phyloP scores from a whole-genome alignment of 2,113 vertebrate genomes.

The Nerophis ophidion region DNA sequence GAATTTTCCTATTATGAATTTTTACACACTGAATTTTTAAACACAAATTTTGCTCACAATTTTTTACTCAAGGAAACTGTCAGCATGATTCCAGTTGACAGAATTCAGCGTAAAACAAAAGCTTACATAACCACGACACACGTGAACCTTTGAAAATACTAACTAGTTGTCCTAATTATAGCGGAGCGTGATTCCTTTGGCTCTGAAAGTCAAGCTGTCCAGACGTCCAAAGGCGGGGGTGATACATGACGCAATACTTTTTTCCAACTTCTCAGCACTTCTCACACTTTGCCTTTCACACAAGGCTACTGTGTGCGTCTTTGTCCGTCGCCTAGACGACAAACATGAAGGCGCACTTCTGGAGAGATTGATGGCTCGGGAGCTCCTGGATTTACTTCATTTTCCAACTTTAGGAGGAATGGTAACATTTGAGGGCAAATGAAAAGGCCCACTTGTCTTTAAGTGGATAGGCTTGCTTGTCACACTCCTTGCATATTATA shows the following conservation, averaged over 20 bases:
- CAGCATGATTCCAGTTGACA: no score
- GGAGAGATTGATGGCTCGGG: conserved; percentile 9
- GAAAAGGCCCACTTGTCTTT: no score
- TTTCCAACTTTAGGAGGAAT: not conserved
- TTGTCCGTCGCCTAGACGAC: conserved; percentile 37
- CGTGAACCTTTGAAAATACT: no score
- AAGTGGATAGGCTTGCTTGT: no score
- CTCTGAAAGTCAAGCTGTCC: conserved; percentile 55
- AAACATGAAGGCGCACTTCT: conserved; percentile 28
- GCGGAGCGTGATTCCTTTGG: conserved; percentile 32
- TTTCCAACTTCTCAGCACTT: conserved; percentile 53
- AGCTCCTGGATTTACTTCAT: conserved; percentile 12
- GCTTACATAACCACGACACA: no score
- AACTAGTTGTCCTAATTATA: no score
- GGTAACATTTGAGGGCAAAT: not conserved
- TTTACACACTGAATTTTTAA: no score
- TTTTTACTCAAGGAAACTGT: no score
- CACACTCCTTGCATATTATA: no score
- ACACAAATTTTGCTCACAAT: no score
- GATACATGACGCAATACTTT: conserved; percentile 58
- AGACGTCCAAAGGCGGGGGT: conserved; percentile 42
- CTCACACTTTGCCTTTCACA: conserved; percentile 39
- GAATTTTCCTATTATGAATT: no score
- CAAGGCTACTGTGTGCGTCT: conserved; percentile 40
- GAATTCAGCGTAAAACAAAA: no score